These are phyloP conservation scores for Myotis pilosus DNA, from an alignment of 2,797 vertebrate genomes.

Conservation along the genomic window DNA sequence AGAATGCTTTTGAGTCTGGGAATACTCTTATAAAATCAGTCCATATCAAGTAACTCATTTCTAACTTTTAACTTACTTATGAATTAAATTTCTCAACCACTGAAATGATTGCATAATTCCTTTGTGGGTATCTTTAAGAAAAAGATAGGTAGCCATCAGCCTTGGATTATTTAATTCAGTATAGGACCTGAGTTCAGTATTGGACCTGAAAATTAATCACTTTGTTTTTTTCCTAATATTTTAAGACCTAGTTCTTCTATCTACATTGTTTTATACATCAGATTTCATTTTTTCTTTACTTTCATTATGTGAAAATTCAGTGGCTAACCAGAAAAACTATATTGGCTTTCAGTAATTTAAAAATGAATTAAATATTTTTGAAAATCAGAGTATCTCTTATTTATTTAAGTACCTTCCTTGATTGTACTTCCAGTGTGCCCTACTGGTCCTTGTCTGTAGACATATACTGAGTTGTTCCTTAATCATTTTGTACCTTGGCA, in stretches of 20 bases:
- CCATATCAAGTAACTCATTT: not conserved
- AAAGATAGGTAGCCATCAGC: not conserved
- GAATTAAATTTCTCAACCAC: conserved; percentile 24
- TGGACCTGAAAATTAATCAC: conserved; percentile 7
- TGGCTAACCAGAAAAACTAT: conserved; percentile 38
- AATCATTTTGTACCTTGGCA: not conserved
- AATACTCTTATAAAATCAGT: not conserved
- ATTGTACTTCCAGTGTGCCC: not conserved
- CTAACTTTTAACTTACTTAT: conserved; percentile 19
- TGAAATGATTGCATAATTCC: not conserved
- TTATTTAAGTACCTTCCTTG: not conserved
- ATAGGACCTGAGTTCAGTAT: not conserved
- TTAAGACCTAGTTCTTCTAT: conserved; percentile 20
- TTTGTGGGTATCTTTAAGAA: conserved; percentile 41
- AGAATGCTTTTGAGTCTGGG: not conserved
- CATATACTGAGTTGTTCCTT: not conserved
- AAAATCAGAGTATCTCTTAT: not conserved
- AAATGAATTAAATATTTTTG: not conserved
- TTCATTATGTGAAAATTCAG: conserved; percentile 26
- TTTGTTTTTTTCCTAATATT: conserved; percentile 17
- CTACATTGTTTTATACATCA: not conserved
- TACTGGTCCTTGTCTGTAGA: not conserved
- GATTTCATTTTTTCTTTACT: conserved; percentile 50
- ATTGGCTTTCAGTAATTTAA: conserved; percentile 38
- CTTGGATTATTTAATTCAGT: not conserved